Evolutionary conservation across 2,113 vertebrate species (phyloP).

Genomic region (Daubentonia madagascariensis): DNA sequence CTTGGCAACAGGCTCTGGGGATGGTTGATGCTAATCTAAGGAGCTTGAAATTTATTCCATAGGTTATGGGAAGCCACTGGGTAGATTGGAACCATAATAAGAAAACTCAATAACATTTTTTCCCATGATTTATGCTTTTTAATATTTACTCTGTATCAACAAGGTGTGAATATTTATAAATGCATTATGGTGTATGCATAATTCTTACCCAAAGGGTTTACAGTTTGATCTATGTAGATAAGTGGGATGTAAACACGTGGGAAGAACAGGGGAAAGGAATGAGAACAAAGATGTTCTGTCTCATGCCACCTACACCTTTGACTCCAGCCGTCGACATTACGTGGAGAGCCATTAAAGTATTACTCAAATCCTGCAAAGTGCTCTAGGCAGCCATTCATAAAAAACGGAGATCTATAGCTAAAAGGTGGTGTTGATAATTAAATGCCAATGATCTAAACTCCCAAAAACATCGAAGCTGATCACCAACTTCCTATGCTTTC

Average conservation of each 20-base stretch:
- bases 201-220: background rate
- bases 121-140: constrained; percentile 23
- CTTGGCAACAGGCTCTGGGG: background rate
- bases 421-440: background rate
- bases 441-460: background rate
- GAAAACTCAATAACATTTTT: background rate
- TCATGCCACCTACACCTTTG: background rate
- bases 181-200: background rate
- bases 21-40: background rate
- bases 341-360: background rate
- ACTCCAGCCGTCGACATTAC: background rate
- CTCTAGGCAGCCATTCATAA: background rate
- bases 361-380: background rate
- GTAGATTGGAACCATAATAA: background rate
- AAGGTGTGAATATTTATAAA: constrained; percentile 33
- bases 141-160: constrained; percentile 28
- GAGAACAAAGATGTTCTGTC: background rate
- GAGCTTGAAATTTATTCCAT: background rate
- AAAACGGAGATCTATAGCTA: background rate
- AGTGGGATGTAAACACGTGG: background rate
- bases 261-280: background rate
- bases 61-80: background rate
- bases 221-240: background rate
- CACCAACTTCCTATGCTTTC: background rate
- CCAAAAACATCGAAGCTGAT: background rate